Conservation (phyloP, 2,113 vertebrate genomes). For the Corydoras sp. region DNA sequence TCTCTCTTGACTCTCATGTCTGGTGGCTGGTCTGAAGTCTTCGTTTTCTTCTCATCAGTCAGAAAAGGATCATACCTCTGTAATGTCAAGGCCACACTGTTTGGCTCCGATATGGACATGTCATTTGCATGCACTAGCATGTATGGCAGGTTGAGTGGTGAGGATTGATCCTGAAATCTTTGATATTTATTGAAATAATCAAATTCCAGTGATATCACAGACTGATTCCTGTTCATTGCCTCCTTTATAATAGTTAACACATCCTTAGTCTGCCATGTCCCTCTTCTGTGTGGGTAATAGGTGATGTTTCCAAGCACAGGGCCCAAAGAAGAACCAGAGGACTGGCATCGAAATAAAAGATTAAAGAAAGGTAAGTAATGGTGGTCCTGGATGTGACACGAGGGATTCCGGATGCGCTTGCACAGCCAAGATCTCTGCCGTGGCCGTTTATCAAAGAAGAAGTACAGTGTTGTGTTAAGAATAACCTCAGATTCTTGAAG, state of each 20-base stretch:
- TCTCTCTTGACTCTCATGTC: slow-evolving; percentile 57
- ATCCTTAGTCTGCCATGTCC: slow-evolving; percentile 79
- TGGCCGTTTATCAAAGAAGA: slow-evolving; percentile 70
- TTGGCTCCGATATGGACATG: slow-evolving; percentile 83
- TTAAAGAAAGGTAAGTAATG: slow-evolving; percentile 52
- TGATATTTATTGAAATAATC: slow-evolving; percentile 57
- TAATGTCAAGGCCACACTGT: slow-evolving; percentile 82
- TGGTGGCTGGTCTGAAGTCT: slow-evolving; percentile 53
- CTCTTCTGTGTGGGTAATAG: slow-evolving; percentile 65
- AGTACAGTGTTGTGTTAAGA: slow-evolving; percentile 81
- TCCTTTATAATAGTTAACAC: slow-evolving; percentile 74
- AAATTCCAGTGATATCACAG: slow-evolving; percentile 71
- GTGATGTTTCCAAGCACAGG: slow-evolving; percentile 74
- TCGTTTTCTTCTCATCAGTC: slow-evolving; percentile 61
- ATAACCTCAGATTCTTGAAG: slow-evolving; percentile 85
- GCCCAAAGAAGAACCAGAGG: slow-evolving; percentile 59
- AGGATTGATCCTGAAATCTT: slow-evolving; percentile 48
- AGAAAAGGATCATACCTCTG: slow-evolving; percentile 86
- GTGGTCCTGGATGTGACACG: slow-evolving; percentile 57
- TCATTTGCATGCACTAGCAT: slow-evolving; percentile 85
- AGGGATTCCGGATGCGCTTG: slow-evolving; percentile 67
- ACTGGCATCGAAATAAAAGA: slow-evolving; percentile 69
- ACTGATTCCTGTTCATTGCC: slow-evolving; percentile 59
- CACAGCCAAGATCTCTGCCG: slow-evolving; percentile 65
- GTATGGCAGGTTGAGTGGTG: slow-evolving; percentile 68